Percentiles rank a stretch among this genome's conserved stretches.
Conservation (phyloP, 2,797 vertebrate species). For the Epinephelus malabaricus region DNA sequence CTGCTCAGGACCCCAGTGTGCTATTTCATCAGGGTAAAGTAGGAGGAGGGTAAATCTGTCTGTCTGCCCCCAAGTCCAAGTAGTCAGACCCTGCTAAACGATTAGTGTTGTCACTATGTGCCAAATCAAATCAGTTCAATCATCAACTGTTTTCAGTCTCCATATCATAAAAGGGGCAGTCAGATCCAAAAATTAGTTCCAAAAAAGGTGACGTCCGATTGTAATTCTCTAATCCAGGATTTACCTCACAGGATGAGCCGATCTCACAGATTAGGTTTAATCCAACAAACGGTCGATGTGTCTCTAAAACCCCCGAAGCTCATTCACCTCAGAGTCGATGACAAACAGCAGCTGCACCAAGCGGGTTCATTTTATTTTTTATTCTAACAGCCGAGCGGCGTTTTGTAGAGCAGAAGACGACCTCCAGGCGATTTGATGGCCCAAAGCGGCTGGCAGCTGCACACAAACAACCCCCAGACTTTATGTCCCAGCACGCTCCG, state of each 20-base stretch:
- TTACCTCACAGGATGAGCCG: slow-evolving; percentile 24
- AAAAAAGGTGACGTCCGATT: slow-evolving; percentile 38
- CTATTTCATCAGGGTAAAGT: slow-evolving; percentile 52
- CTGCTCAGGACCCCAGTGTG: slow-evolving; percentile 37
- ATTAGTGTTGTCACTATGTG: slow-evolving; percentile 61
- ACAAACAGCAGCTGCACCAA: slow-evolving; percentile 31
- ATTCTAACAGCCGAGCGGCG: slow-evolving; percentile 1
- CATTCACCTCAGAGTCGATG: slow-evolving; percentile 20
- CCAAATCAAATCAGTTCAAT: slow-evolving; percentile 46
- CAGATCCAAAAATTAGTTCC: slow-evolving; percentile 19
- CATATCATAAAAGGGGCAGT: slow-evolving; percentile 29
- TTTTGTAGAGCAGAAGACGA: slow-evolving; percentile 3
- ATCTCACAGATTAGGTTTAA: slow-evolving; percentile 47
- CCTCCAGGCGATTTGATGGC: neutral
- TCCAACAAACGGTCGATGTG: slow-evolving; percentile 26
- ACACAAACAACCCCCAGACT: neutral
- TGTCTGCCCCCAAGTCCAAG: neutral
- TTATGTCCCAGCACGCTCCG: slow-evolving; percentile 36
- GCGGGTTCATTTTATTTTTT: neutral
- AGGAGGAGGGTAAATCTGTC: neutral
- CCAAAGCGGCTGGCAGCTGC: neutral
- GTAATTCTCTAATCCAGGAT: slow-evolving; percentile 58
- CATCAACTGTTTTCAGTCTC: neutral
- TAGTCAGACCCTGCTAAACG: slow-evolving; percentile 40
- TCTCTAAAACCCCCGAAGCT: slow-evolving; percentile 40